phyloP scores from a whole-genome alignment of 2,113 vertebrate genomes.

The Myocastor coypus region DNA sequence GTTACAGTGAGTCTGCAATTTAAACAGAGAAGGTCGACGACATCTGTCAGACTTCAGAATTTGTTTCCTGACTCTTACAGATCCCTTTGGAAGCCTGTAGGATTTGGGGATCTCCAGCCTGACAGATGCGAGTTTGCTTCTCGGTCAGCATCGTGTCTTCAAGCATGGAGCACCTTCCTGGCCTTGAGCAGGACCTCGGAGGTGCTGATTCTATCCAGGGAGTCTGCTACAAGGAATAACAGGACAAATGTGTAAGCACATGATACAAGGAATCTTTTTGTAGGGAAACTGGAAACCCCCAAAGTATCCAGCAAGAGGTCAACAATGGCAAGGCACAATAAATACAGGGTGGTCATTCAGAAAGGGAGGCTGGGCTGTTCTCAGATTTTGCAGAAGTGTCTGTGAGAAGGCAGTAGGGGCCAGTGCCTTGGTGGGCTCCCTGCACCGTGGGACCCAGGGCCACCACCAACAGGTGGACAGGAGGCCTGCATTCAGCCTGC shows the following conservation, averaged over 20 bases:
- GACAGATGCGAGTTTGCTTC: no score
- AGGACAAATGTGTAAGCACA: neutral
- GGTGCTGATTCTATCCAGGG: neutral
- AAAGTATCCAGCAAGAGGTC: neutral
- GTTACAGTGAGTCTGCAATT: neutral
- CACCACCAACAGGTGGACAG: neutral
- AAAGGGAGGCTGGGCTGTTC: neutral
- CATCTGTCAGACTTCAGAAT: neutral
- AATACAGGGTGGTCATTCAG: neutral
- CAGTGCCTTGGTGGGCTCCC: neutral
- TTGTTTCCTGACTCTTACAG: neutral
- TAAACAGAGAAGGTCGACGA: neutral
- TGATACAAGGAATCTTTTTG: neutral
- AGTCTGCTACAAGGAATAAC: neutral
- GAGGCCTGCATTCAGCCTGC: neutral
- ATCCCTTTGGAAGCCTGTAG: neutral
- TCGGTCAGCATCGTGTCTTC: neutral
- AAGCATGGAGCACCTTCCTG: neutral
- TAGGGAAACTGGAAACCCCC: constrained; percentile 63
- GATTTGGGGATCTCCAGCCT: neutral
- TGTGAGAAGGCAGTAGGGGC: fast-evolving
- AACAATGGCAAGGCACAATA: fast-evolving
- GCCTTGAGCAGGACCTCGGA: neutral
- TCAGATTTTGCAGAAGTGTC: neutral
- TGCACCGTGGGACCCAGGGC: neutral